Conservation (phyloP, 1,140 invertebrate species). For the Drosophila malerkotliana region DNA sequence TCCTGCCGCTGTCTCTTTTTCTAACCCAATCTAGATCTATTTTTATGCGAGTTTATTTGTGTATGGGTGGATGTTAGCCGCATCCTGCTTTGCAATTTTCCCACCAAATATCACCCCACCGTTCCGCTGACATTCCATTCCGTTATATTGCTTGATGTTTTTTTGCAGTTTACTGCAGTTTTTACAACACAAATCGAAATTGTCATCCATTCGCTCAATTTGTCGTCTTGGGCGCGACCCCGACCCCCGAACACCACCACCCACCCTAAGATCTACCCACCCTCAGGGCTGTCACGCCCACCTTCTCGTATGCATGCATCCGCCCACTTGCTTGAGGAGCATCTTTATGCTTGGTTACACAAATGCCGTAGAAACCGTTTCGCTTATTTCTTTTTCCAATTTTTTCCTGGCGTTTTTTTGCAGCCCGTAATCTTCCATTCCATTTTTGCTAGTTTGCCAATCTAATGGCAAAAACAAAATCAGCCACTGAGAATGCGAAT, state of each 20-base stretch:
- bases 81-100: constrained; percentile 47
- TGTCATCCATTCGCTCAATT: constrained; percentile 83
- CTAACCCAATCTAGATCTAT: constrained; percentile 28
- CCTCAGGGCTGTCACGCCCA: constrained; percentile 19
- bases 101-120: constrained; percentile 37
- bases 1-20: not conserved
- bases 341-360: constrained; percentile 62
- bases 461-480: constrained; percentile 53
- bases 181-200: constrained; percentile 82
- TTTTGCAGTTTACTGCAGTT: constrained; percentile 79
- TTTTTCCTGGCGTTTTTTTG: constrained; percentile 5
- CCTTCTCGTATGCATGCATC: constrained; percentile 19
- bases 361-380: constrained; percentile 53
- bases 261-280: not conserved
- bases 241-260: constrained; percentile 7
- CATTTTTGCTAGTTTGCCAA: constrained; percentile 49
- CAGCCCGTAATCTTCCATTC: constrained; percentile 21
- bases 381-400: constrained; percentile 36
- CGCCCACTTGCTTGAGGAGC: constrained; percentile 34
- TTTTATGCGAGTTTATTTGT: constrained; percentile 31
- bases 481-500: constrained; percentile 25
- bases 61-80: not conserved
- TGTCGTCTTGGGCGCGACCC: constrained; percentile 66
- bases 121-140: constrained; percentile 11
- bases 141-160: constrained; percentile 39